Conservation (phyloP, 1,140 invertebrate genomes). For the Magallana angulata region DNA sequence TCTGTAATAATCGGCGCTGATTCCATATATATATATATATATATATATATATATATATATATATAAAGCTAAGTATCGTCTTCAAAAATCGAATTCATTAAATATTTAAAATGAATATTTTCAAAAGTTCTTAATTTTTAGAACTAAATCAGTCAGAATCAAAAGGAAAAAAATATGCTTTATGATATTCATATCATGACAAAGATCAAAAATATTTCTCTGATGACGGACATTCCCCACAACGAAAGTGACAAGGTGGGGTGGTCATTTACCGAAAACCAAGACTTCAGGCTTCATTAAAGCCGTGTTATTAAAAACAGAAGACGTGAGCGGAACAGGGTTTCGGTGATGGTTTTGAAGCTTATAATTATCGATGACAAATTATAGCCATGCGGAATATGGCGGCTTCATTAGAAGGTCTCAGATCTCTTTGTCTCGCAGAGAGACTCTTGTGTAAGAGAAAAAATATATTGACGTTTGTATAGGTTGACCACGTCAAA, state of each 20-base stretch:
- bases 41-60: too few relatives aligned
- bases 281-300: conserved; percentile 19
- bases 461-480: conserved; percentile 6
- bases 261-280: conserved; percentile 14
- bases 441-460: conserved; percentile 24
- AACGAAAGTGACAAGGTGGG: conserved; percentile 15
- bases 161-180: too few relatives aligned
- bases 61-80: too few relatives aligned
- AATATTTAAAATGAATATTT: too few relatives aligned
- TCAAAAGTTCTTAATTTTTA: too few relatives aligned
- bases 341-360: conserved; percentile 35
- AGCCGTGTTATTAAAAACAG: conserved; percentile 30
- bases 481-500: conserved; percentile 13
- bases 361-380: conserved; percentile 38
- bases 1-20: too few relatives aligned
- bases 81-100: too few relatives aligned
- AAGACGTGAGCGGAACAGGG: conserved; percentile 32
- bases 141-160: too few relatives aligned
- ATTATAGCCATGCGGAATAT: conserved; percentile 27
- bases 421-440: conserved; percentile 24
- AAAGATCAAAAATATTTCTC: neutral
- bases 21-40: too few relatives aligned
- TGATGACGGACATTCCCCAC: neutral
- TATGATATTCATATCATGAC: too few relatives aligned
- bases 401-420: conserved; percentile 8